These are phyloP conservation scores for Danio choprae DNA, from an alignment of 2,797 vertebrate genomes.

Conservation along the genomic window DNA sequence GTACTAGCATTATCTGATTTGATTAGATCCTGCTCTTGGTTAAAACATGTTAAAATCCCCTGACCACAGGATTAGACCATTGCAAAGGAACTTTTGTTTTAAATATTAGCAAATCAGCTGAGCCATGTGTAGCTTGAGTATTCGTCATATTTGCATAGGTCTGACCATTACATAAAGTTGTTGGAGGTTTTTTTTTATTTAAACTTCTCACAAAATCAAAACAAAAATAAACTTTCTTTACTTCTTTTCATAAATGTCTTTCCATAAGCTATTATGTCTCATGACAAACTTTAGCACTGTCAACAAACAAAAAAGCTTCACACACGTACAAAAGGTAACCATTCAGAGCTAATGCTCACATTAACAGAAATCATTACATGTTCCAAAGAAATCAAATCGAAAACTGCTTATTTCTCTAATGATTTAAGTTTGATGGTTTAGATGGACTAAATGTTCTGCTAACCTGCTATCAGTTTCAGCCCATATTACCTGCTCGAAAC, in stretches of 20 bases:
- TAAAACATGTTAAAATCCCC: background rate
- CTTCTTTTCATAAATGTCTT: background rate
- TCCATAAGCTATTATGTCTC: background rate
- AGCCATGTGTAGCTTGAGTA: background rate
- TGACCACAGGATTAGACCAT: background rate
- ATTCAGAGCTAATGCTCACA: background rate
- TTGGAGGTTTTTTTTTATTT: background rate
- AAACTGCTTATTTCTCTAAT: background rate
- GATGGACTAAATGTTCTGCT: background rate
- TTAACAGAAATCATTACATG: background rate
- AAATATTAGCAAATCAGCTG: constrained; percentile 2
- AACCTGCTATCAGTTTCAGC: background rate
- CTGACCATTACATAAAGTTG: background rate
- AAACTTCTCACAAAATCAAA: background rate
- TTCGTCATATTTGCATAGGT: constrained; percentile 9
- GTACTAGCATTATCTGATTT: background rate
- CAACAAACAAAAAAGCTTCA: constrained; percentile 2
- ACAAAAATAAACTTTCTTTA: background rate
- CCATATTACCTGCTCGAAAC: background rate
- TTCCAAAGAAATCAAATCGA: background rate
- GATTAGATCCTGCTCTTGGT: background rate
- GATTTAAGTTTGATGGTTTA: background rate
- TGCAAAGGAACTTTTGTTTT: background rate
- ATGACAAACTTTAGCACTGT: background rate
- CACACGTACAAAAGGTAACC: background rate